Conservation (phyloP, 2,797 vertebrate species). For the Jordanella pulchra region DNA sequence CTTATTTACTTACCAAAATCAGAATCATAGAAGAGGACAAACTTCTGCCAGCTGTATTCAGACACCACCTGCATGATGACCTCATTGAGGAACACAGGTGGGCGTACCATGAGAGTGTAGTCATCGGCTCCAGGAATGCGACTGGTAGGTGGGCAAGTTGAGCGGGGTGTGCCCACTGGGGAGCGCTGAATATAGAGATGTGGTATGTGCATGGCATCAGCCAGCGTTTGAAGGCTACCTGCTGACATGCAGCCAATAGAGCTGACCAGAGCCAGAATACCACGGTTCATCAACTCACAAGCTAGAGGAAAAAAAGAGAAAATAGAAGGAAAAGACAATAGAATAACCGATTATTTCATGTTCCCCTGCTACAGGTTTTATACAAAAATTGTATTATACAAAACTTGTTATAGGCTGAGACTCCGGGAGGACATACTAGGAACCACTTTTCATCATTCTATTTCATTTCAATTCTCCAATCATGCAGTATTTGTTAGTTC, state of each 20-base stretch:
- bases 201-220: conserved; percentile 98
- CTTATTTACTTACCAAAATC: conserved; percentile 88
- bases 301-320: conserved; percentile 75
- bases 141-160: conserved; percentile 87
- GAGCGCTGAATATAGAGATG: conserved; percentile 96
- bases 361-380: too few relatives aligned
- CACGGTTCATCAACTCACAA: conserved; percentile 98
- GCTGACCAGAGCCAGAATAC: conserved; percentile 96
- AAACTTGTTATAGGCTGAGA: too few relatives aligned
- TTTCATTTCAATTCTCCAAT: too few relatives aligned
- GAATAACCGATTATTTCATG: conserved; percentile 26
- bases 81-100: conserved; percentile 95
- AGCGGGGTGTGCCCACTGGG: conserved; percentile 87
- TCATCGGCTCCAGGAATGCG: conserved; percentile 86
- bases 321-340: conserved; percentile 5
- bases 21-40: conserved; percentile 96
- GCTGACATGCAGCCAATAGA: conserved; percentile 97
- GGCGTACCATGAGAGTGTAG: conserved; percentile 95
- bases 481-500: too few relatives aligned
- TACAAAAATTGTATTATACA: too few relatives aligned
- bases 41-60: conserved; percentile 98
- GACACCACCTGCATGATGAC: conserved; percentile 95
- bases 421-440: too few relatives aligned
- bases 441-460: too few relatives aligned
- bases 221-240: conserved; percentile 91